Base-by-base conservation (phyloP, 2,888 invertebrate genomes). In the Andrena bucephala region DNA sequence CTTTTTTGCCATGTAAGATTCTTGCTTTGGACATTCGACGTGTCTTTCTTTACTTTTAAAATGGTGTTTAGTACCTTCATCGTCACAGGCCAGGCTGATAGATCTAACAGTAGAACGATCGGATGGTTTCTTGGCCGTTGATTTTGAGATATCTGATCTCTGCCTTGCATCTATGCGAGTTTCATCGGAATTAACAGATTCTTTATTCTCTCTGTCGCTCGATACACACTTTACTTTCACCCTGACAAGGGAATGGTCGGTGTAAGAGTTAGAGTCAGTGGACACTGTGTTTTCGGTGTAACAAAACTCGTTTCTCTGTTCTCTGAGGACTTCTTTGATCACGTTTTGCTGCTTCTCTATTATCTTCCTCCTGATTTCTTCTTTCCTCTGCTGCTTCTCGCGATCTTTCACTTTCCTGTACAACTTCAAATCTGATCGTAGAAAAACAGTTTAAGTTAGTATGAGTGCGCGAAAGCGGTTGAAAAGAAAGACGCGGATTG, bases 391-490 rank as follows among this genome's bases (percentile, higher is more conserved):
- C 82, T 93, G 93, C 50, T 93, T 94, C 87, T 95, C 94, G 13
- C 95, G 91, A 91, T 96, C 95, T 91, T 96, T 96, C 42, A 96
- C 96, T 78, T 94, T 94, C 54, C 91, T 85, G 16, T 93, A 91
- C 36, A 92, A 95, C 91, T 96, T 97, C 69, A 97, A 94, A 94
- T 97, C 97, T 97, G 92, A 67, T 94, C 94, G 59, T 76, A 83
- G 42, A 1, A 70, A 52, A 57, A 63, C 16, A 5, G n/a, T 59
- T 27, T 0, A 42, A 8, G 80, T 36, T 42, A 70, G 60, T 20
- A 16, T 2, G 52, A 10, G 3, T 48, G 10, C 29, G 13, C 8
- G 24, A 33, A 7, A 27, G 59, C 16, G 54, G 36, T 42, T 24
- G 31, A 31, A 1, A 31, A 68, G 6, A 29, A 60, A 52, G 13